These are phyloP conservation scores for Erethizon dorsatum DNA, from an alignment of 2,797 vertebrate genomes.

Conservation along the genomic window DNA sequence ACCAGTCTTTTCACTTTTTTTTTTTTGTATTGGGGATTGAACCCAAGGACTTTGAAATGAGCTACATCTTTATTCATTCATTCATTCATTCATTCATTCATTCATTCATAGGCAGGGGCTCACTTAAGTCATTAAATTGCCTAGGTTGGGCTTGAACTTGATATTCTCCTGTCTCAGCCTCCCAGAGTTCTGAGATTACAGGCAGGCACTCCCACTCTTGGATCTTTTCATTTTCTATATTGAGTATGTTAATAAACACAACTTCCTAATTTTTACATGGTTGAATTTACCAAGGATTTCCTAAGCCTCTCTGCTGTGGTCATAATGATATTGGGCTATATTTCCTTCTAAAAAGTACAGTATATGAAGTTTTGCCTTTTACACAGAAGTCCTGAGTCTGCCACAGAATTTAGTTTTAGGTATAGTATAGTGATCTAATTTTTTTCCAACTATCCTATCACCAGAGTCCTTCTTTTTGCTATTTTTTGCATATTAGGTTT, in stretches of 20 bases:
- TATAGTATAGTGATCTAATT: neutral
- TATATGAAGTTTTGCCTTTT: neutral
- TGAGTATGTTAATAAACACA: neutral
- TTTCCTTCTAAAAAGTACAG: conserved; percentile 36
- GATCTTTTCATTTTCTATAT: neutral
- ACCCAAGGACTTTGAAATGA: neutral
- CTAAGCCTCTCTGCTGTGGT: neutral
- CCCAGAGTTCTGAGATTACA: neutral
- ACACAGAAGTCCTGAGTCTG: neutral
- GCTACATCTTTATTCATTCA: neutral
- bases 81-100: neutral
- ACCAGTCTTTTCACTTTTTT: neutral
- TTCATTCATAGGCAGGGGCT: neutral
- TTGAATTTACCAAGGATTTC: conserved; percentile 40
- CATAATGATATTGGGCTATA: neutral
- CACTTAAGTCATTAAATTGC: neutral
- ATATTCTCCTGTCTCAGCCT: neutral
- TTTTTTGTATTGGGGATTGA: neutral
- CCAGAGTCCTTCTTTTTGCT: neutral
- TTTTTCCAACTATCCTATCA: neutral
- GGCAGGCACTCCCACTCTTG: neutral
- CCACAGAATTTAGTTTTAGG: neutral
- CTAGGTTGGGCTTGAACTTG: neutral
- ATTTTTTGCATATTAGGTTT: neutral
- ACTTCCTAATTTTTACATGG: neutral